Base-by-base conservation (phyloP, 1,140 invertebrate species). In the Neotoxoptera formosana region DNA sequence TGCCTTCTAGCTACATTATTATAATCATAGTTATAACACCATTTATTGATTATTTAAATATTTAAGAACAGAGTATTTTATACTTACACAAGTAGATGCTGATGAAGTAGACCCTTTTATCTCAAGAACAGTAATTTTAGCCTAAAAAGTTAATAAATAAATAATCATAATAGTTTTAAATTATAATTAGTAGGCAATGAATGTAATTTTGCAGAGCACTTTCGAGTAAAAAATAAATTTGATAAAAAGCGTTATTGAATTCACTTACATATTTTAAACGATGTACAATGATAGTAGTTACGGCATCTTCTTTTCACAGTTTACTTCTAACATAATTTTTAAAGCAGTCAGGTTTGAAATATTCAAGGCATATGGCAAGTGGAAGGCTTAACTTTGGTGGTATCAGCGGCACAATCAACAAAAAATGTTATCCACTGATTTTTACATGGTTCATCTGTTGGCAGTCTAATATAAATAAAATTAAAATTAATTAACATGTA, bases 191-290 rank as follows among this genome's bases (percentile, higher is more conserved):
- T 76, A 76, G 67, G 60, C 23, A 53, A 76, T 76, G 67, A 76
- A 76, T 34, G n/a, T 76, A 34, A 76, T 76, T 76, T 76, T 76
- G 67, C n/a, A 34, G 67, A 34, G 67, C 67, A n/a, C n/a, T n/a
- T n/a, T n/a, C n/a, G n/a, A n/a, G n/a, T n/a, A n/a, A n/a, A n/a
- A n/a, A n/a, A 76, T n/a, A 76, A 76, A 34, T 76, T 76, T 14
- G 67, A 76, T 76, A 34, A 76, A 76, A 34, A 76, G n/a, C 14
- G 34, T 76, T 76, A 34, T 76, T 76, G 2, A 76, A n/a, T 76
- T 76, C 67, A 76, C 67, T 76, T 76, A 76, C 67, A 76, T 76
- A 76, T 76, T 76, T 76, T 76, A 76, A 76, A 76, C 67, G 67
- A 34, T 76, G 34, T 76, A 76, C 67, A n/a, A 76, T 17, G 2